Evolutionary conservation across 2,888 invertebrate species (phyloP), one percentile per base, ranked within the genome.

Genomic region (Epistrophe eligans): DNA sequence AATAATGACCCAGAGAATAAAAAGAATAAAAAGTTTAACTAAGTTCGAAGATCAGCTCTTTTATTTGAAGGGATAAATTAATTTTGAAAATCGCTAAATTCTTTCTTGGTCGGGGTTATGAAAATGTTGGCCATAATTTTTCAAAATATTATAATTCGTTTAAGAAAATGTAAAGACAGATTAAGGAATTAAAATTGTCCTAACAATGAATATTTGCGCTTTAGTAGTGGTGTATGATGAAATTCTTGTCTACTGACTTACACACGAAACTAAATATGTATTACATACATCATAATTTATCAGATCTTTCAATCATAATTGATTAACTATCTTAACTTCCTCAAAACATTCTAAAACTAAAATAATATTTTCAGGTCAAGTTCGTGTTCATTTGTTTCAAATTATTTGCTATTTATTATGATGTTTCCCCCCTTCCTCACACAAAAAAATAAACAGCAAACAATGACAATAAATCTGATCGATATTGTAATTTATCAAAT

Each of bases 401-500:
- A 13, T 67, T 35, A 50, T 67, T 67, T 67, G 67, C 50, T 15
- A 50, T 48, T 66, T 35, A 19, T 8, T 6, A 1, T 7, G 1
- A 13, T 15, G 1, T 17, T 19, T 35, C 32, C 19, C 19, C 17
- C 8, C 11, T 24, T 24, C 24, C 24, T n/a, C 2, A 24, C 24
- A 24, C 24, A 2, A 24, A 24, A 24, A 24, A 24, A n/a, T n/a
- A 17, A 66, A 64, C 8, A 3, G 6, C 10, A 32, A 48, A 32
- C 70, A 55, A 50, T 40, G 70, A 70, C 70, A 70, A 55, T 70
- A 52, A 55, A 40, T 70, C 35, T 70, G 70, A 70, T 70, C 55
- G 55, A 70, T 50, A 40, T n/a, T 70, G 40, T 62, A 76, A 76
- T 76, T 15, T 67, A 76, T 81, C 81, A 81, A 76, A 76, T 9